Evolutionary conservation across 1,140 invertebrate genomes (phyloP).

Genomic region (Aphis craccivora): DNA sequence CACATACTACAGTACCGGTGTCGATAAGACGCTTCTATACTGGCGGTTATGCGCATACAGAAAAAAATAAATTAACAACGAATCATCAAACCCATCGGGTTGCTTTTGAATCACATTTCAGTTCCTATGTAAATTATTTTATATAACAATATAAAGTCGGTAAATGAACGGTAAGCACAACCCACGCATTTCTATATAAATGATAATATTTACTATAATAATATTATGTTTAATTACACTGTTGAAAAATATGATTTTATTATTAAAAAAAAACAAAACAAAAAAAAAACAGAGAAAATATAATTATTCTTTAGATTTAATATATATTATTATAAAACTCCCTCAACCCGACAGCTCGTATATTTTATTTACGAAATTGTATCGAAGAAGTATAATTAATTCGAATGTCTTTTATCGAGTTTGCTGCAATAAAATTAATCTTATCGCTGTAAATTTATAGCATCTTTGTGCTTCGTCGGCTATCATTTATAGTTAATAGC

Average conservation of each 20-base stretch:
- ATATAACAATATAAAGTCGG: not conserved
- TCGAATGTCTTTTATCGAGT: not conserved
- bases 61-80: not conserved
- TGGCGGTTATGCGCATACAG: not conserved
- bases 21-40: not conserved
- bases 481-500: slow-evolving; percentile 13
- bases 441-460: slow-evolving; percentile 8
- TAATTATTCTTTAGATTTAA: not conserved
- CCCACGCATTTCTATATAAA: not conserved
- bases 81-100: not conserved
- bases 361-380: not conserved
- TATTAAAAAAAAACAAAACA: not conserved
- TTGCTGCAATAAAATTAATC: not conserved
- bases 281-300: not conserved
- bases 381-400: not conserved
- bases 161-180: not conserved
- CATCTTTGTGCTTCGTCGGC: not conserved
- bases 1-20: too few species aligned
- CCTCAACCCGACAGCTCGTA: not conserved
- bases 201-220: not conserved
- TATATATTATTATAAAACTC: not conserved
- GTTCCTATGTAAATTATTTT: not conserved
- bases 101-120: not conserved
- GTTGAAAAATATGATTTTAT: not conserved
- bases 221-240: not conserved